Percentiles rank a stretch among this genome's conserved stretches.
phyloP scores from a whole-genome alignment of 2,113 vertebrate species.

The Daboia siamensis region DNA sequence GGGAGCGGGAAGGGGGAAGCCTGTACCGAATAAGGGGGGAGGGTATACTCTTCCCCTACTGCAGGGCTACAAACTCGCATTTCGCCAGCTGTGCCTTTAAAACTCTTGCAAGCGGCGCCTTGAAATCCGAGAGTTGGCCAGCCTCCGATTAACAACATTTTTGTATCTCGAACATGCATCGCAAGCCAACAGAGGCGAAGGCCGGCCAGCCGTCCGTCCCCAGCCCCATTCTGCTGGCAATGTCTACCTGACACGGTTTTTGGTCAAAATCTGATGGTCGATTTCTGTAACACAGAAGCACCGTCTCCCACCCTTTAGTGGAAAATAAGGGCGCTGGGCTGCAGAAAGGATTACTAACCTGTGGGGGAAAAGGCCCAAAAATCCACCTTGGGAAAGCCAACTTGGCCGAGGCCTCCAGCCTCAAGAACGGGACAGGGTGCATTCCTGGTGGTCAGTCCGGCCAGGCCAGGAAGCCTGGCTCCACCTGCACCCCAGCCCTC shows the following conservation, averaged over 20 bases:
- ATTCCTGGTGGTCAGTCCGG: not conserved
- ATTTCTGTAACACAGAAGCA: not conserved
- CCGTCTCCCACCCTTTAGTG: no score
- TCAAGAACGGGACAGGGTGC: not conserved
- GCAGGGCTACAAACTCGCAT: not conserved
- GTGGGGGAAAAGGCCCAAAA: fast-evolving
- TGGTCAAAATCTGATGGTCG: not conserved
- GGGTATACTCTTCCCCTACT: no score
- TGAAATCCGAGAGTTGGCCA: no score
- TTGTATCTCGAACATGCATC: not conserved
- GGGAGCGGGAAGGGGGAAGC: no score
- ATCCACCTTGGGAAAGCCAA: not conserved
- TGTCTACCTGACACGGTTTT: not conserved
- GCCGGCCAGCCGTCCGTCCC: not conserved
- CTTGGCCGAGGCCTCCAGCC: not conserved
- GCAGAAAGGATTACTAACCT: not conserved
- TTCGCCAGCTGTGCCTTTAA: not conserved
- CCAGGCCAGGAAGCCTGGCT: no score
- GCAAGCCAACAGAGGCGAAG: not conserved
- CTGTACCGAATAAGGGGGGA: no score
- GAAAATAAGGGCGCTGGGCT: not conserved
- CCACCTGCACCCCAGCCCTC: no score
- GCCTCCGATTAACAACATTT: not conserved
- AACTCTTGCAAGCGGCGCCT: not conserved
- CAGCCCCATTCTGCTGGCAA: not conserved